A percentile compares a stretch with the other conserved stretches of the same genome.
phyloP scores from a whole-genome alignment of 2,888 invertebrate genomes.

The Lasioglossum calceatum region DNA sequence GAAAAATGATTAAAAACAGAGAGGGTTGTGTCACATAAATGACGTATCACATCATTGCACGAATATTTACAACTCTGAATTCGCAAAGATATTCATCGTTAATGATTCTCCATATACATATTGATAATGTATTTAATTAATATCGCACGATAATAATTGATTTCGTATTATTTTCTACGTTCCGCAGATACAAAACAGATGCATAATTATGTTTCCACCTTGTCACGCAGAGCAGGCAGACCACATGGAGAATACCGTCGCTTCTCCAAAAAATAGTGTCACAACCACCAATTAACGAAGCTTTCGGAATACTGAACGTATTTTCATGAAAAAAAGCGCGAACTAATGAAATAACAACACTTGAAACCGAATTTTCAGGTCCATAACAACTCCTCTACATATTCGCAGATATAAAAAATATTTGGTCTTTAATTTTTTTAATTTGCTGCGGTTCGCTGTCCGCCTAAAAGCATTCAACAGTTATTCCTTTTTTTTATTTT shows the following conservation, averaged over 20 bases:
- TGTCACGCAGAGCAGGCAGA: background rate
- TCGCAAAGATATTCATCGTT: background rate
- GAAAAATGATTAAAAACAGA: background rate
- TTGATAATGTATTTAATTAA: background rate
- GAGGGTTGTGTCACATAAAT: background rate
- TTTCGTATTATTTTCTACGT: background rate
- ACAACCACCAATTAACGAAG: background rate
- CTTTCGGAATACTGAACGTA: background rate
- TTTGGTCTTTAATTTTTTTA: background rate
- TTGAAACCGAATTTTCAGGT: background rate
- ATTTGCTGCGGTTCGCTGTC: background rate
- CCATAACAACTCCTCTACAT: background rate
- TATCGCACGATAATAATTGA: background rate
- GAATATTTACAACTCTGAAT: background rate
- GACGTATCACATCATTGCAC: background rate
- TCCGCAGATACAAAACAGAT: background rate
- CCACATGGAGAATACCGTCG: background rate
- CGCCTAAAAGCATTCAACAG: background rate
- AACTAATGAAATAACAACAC: constrained; percentile 6
- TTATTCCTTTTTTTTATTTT: background rate
- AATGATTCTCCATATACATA: background rate
- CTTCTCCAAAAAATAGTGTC: background rate
- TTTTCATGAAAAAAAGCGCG: background rate
- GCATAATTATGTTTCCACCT: background rate
- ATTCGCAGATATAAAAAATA: background rate